A percentile compares a stretch with the other conserved stretches of the same genome.
These are phyloP conservation scores for Liolophura sinensis DNA, from an alignment of 1,140 invertebrate genomes.

Conservation along the genomic window DNA sequence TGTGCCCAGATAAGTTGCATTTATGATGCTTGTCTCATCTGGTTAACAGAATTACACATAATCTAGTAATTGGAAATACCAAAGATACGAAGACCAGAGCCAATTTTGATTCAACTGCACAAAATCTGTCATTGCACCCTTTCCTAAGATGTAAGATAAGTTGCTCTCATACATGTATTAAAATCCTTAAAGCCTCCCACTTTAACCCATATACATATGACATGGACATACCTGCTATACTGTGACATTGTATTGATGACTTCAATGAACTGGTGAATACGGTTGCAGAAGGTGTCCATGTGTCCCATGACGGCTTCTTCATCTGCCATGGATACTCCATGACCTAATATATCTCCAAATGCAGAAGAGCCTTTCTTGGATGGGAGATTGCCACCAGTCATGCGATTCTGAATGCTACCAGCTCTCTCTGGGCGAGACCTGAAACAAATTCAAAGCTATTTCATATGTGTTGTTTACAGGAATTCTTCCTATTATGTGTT, in stretches of 20 bases:
- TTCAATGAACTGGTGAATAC: constrained; percentile 53
- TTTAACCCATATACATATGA: too few relatives aligned
- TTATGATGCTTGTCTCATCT: too few relatives aligned
- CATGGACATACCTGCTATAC: constrained; percentile 46
- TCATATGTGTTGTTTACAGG: neutral
- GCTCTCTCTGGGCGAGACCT: neutral
- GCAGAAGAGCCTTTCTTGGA: constrained; percentile 37
- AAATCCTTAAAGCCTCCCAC: too few relatives aligned
- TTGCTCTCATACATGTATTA: too few relatives aligned
- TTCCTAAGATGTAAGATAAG: too few relatives aligned
- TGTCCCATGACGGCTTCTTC: constrained; percentile 55
- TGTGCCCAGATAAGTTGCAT: too few relatives aligned
- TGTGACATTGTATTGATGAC: constrained; percentile 56
- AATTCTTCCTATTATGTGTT: neutral
- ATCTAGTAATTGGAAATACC: too few relatives aligned
- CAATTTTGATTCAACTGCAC: too few relatives aligned
- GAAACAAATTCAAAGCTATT: neutral
- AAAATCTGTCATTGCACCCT: too few relatives aligned
- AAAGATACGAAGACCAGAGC: too few relatives aligned
- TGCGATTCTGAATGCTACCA: neutral
- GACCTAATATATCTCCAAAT: constrained; percentile 33
- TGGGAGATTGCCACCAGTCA: constrained; percentile 18
- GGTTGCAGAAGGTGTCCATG: constrained; percentile 52
- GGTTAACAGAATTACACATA: too few relatives aligned
- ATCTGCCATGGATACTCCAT: constrained; percentile 54